Conservation (phyloP, 2,797 vertebrate species). For the Pelodytes ibericus region DNA sequence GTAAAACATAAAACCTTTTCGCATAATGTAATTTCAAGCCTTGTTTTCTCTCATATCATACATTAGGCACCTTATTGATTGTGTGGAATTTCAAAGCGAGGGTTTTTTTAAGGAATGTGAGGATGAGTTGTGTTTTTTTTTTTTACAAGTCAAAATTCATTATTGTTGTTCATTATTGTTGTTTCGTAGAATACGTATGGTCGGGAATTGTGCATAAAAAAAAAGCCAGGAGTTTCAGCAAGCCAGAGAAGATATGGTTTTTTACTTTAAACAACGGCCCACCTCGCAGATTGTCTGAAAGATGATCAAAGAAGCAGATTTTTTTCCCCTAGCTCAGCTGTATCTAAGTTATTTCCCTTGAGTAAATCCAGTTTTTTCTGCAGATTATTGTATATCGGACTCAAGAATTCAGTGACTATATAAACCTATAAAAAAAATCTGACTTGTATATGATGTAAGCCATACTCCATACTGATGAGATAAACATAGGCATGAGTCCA, state of each 20-base stretch:
- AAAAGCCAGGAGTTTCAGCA: background rate
- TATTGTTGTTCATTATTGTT: too few species aligned
- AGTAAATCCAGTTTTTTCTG: conserved; percentile 18
- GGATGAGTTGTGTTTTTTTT: background rate
- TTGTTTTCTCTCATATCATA: conserved; percentile 39
- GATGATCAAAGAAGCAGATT: background rate
- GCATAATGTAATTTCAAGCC: conserved; percentile 38
- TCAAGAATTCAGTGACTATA: conserved; percentile 22
- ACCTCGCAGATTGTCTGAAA: background rate
- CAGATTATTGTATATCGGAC: conserved; percentile 12
- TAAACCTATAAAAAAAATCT: conserved; percentile 12
- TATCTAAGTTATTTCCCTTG: conserved; percentile 45
- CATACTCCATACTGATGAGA: conserved; percentile 22
- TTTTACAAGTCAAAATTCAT: too few species aligned
- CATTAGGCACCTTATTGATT: conserved; percentile 44
- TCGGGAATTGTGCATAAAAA: too few species aligned
- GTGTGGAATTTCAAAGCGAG: conserved; percentile 15
- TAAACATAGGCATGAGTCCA: conserved; percentile 13
- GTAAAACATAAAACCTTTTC: conserved; percentile 41
- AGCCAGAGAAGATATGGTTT: background rate
- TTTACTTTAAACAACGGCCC: background rate
- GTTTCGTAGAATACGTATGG: too few species aligned
- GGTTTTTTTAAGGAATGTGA: conserved; percentile 18
- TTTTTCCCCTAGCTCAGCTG: background rate
- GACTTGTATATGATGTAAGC: conserved; percentile 41